Conservation (phyloP, 1,140 invertebrate genomes). For the Euschistus heros region DNA sequence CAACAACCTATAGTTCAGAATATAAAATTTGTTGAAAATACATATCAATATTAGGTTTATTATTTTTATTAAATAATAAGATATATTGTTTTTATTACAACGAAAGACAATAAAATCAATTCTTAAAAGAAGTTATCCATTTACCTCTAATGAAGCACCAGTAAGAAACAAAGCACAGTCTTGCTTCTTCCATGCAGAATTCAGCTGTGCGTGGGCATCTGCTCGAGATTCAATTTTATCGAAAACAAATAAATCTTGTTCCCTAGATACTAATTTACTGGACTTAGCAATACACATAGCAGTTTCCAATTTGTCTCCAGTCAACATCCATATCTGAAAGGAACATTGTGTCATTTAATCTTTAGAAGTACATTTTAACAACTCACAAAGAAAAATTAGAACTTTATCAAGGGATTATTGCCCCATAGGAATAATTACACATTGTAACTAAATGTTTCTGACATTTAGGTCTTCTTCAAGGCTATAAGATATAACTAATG, state of each 20-base stretch:
- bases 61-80: too few relatives aligned
- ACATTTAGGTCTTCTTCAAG: too few relatives aligned
- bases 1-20: too few relatives aligned
- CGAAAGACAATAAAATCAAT: neutral
- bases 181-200: constrained; percentile 74
- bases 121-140: neutral
- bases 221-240: constrained; percentile 62
- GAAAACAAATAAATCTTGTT: constrained; percentile 62
- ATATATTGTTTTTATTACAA: too few relatives aligned
- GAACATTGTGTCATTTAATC: too few relatives aligned
- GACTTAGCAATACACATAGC: constrained; percentile 98
- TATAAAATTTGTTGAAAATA: too few relatives aligned
- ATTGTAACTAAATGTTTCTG: too few relatives aligned
- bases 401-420: neutral
- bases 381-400: constrained; percentile 10
- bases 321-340: constrained; percentile 93
- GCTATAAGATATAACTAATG: too few relatives aligned
- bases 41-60: too few relatives aligned
- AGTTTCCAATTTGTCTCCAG: constrained; percentile 97
- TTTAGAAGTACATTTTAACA: neutral
- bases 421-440: too few relatives aligned
- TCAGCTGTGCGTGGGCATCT: constrained; percentile 87
- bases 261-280: constrained; percentile 67
- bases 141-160: constrained; percentile 83
- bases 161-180: constrained; percentile 84